Conservation (phyloP, 2,797 vertebrate genomes). For the Pangasius sanitwongsei region DNA sequence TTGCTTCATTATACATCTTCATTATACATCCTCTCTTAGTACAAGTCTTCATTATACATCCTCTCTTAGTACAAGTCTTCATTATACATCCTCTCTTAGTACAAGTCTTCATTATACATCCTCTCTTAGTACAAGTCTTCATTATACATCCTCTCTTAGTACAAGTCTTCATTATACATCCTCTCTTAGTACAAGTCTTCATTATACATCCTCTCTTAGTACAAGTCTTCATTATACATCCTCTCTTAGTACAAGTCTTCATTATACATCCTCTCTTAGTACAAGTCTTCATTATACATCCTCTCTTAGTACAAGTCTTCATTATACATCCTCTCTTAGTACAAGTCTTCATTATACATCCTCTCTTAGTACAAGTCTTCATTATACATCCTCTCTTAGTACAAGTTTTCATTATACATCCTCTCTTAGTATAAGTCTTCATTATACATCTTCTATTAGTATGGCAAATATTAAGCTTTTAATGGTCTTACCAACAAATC, state of each 20-base stretch:
- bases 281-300: background rate
- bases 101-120: background rate
- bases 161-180: background rate
- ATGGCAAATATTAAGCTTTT: too few species aligned
- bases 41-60: too few species aligned
- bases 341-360: background rate
- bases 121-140: background rate
- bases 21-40: background rate
- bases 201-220: background rate
- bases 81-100: background rate
- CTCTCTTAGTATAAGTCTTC: background rate
- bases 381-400: background rate
- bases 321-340: background rate
- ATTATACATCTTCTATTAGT: background rate
- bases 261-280: background rate
- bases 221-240: background rate
- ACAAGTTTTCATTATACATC: background rate
- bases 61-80: background rate
- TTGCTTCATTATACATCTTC: background rate
- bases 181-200: background rate
- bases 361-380: background rate
- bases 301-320: background rate
- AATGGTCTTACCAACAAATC: too few species aligned
- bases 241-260: background rate
- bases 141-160: background rate